phyloP scores from a whole-genome alignment of 2,888 invertebrate species.

The Cataglyphis cursor region DNA sequence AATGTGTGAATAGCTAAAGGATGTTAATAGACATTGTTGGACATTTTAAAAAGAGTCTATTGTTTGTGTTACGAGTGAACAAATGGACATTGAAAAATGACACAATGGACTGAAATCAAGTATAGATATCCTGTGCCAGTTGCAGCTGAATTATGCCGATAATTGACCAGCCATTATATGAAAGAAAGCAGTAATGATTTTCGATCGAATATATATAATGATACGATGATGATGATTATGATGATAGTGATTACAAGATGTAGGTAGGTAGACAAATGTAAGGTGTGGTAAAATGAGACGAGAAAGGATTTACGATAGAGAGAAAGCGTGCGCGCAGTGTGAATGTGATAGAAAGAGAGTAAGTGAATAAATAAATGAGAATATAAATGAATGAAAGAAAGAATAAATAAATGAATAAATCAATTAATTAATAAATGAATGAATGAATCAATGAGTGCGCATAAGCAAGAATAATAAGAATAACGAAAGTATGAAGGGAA shows the following conservation, averaged over 20 bases:
- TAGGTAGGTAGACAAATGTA: constrained; percentile 44
- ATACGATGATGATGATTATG: constrained; percentile 36
- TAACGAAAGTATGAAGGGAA: constrained; percentile 44
- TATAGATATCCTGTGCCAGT: constrained; percentile 48
- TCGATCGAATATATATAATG: constrained; percentile 29
- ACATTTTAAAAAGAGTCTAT: constrained; percentile 86
- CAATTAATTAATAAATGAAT: constrained; percentile 16
- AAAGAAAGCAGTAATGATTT: constrained; percentile 42
- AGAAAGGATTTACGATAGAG: constrained; percentile 26
- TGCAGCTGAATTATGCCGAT: constrained; percentile 53
- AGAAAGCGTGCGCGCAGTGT: constrained; percentile 14
- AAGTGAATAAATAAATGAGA: constrained; percentile 4
- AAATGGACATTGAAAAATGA: constrained; percentile 56
- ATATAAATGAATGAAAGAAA: constrained; percentile 28
- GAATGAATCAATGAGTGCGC: constrained; percentile 20
- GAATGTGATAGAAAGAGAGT: constrained; percentile 25
- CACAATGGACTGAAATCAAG: constrained; percentile 57
- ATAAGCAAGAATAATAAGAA: background rate
- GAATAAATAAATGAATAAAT: constrained; percentile 32
- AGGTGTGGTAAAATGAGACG: constrained; percentile 48
- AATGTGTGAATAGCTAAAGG: constrained; percentile 88
- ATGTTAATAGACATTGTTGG: constrained; percentile 86
- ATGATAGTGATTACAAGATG: constrained; percentile 24
- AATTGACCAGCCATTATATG: constrained; percentile 43
- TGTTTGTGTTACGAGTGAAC: constrained; percentile 82